A percentile compares a stretch with the other conserved stretches of the same genome.
Evolutionary conservation across 2,113 vertebrate genomes (phyloP).

Genomic region (Gopherus evgoodei): DNA sequence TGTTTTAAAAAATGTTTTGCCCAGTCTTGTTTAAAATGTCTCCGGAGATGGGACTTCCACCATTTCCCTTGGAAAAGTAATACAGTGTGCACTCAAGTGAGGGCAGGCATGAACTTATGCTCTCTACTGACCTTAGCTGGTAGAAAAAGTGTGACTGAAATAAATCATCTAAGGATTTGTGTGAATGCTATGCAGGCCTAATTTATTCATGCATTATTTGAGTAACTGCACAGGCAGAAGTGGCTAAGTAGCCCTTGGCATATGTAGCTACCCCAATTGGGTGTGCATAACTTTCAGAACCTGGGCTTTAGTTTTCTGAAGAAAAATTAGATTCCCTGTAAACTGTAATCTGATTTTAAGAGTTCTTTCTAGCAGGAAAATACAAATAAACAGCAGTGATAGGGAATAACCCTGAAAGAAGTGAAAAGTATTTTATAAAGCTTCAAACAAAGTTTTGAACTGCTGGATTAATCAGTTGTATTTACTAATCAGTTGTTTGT

Average conservation of each 20-base stretch:
- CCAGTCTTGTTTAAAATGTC: neutral
- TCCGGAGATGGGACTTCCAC: neutral
- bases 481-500: neutral
- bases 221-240: neutral
- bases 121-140: neutral
- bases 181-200: neutral
- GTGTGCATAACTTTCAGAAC: neutral
- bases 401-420: neutral
- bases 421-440: neutral
- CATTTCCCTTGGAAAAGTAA: neutral
- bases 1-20: neutral
- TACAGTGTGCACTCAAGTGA: neutral
- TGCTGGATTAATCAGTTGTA: neutral
- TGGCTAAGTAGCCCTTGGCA: accelerated
- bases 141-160: neutral
- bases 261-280: neutral
- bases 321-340: neutral
- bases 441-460: neutral
- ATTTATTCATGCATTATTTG: neutral
- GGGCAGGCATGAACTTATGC: neutral
- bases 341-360: neutral
- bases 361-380: neutral
- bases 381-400: neutral
- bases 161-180: neutral
- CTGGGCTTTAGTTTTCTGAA: neutral